Conservation (phyloP, 2,888 invertebrate genomes). For the Beris chalybata region DNA sequence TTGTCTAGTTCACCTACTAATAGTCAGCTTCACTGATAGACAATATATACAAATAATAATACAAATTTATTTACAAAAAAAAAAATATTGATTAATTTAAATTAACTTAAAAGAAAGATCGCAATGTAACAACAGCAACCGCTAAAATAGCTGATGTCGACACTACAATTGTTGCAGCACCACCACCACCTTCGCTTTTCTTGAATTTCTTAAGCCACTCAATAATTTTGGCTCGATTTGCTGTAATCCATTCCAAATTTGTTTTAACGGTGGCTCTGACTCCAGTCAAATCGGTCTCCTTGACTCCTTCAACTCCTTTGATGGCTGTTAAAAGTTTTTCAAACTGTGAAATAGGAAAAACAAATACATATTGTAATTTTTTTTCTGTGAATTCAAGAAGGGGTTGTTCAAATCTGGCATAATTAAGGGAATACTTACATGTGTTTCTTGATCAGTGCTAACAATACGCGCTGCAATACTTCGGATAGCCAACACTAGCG, state of each 20-base stretch:
- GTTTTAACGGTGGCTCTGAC: slow-evolving; percentile 3
- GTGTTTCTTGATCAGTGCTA: neutral
- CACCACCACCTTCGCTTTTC: neutral
- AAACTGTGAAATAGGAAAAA: slow-evolving; percentile 15
- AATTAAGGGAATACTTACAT: slow-evolving; percentile 2
- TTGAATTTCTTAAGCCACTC: slow-evolving; percentile 14
- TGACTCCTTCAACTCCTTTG: neutral
- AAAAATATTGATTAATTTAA: neutral
- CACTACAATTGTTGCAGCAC: slow-evolving; percentile 11
- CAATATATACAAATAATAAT: no score
- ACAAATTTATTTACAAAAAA: no score
- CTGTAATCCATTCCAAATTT: slow-evolving; percentile 9
- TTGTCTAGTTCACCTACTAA: no score
- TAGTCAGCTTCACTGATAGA: no score
- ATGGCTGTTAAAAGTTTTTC: neutral
- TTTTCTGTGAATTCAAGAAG: neutral
- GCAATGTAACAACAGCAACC: neutral
- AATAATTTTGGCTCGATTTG: slow-evolving; percentile 3
- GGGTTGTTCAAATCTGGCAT: no score
- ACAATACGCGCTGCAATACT: slow-evolving; percentile 18
- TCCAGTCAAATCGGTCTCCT: neutral
- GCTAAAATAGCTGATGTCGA: slow-evolving; percentile 1
- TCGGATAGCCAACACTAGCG: slow-evolving; percentile 3
- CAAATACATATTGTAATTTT: neutral
- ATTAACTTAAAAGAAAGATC: neutral